Percentiles rank a stretch among this genome's conserved stretches.
Evolutionary conservation across 2,888 invertebrate genomes (phyloP).

Genomic region (Onthophagus sagittarius): DNA sequence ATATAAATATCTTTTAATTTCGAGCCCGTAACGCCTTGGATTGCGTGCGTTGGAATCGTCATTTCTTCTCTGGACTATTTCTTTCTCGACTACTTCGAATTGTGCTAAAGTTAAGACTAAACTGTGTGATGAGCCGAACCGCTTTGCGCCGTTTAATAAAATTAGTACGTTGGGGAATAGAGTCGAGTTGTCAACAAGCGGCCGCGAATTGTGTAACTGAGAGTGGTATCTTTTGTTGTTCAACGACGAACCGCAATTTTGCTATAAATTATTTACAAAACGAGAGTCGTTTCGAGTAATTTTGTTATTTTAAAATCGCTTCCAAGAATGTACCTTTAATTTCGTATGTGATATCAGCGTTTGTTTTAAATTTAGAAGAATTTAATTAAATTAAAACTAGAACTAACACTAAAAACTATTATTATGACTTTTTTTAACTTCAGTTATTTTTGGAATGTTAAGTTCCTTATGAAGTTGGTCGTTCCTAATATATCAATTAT

Average conservation of each 20-base stretch:
- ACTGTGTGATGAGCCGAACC: not conserved
- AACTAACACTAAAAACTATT: too few species aligned
- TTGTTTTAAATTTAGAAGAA: too few species aligned
- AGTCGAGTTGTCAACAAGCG: not conserved
- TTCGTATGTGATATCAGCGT: too few species aligned
- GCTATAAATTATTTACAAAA: not conserved
- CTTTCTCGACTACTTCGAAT: not conserved
- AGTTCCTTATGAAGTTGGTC: too few species aligned
- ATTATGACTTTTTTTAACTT: too few species aligned
- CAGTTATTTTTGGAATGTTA: too few species aligned
- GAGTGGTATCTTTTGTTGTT: not conserved
- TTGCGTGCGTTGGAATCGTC: not conserved
- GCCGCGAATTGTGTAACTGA: not conserved
- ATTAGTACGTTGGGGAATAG: not conserved
- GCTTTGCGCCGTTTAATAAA: not conserved
- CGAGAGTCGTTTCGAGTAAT: not conserved
- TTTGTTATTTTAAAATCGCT: not conserved
- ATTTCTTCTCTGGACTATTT: not conserved
- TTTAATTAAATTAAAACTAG: too few species aligned
- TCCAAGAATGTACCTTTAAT: not conserved
- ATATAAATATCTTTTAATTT: slow-evolving; percentile 31
- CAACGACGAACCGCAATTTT: not conserved
- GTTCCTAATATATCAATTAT: too few species aligned
- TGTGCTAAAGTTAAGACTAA: not conserved
- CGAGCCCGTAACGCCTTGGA: slow-evolving; percentile 25